phyloP scores from a whole-genome alignment of 2,113 vertebrate species.

The Elgaria multicarinata region DNA sequence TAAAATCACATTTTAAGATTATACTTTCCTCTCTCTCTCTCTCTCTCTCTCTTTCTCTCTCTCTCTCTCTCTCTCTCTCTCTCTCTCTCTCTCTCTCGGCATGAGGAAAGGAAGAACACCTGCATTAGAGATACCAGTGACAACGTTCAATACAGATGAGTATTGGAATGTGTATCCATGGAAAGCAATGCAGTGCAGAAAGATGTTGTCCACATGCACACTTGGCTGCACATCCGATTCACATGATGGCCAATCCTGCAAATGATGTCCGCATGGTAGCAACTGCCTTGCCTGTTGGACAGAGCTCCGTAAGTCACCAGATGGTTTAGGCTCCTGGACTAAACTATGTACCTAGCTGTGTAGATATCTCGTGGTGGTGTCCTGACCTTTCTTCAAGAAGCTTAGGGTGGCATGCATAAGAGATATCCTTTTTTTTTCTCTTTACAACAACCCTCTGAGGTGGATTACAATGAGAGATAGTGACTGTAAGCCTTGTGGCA shows the following conservation, averaged over 20 bases:
- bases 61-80: not conserved
- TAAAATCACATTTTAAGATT: not conserved
- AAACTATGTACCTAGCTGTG: too few species aligned
- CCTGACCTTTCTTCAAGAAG: not conserved
- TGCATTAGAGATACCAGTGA: not conserved
- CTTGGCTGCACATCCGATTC: not conserved
- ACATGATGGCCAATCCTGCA: not conserved
- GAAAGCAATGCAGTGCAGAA: not conserved
- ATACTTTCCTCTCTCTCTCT: too few species aligned
- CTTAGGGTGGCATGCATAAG: too few species aligned
- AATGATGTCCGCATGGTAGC: not conserved
- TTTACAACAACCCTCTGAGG: not conserved
- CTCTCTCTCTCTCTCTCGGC: not conserved
- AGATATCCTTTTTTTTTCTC: not conserved
- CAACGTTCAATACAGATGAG: not conserved
- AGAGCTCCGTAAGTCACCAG: not conserved
- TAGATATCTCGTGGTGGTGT: not conserved
- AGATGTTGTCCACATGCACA: not conserved
- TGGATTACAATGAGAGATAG: not conserved
- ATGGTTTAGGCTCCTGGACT: too few species aligned
- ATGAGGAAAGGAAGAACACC: not conserved
- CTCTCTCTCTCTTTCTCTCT: not conserved
- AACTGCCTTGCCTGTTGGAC: not conserved
- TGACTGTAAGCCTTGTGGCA: not conserved
- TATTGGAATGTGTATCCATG: not conserved